Evolutionary conservation across 1,140 invertebrate genomes (phyloP).

Genomic region (Polypedilum vanderplanki): DNA sequence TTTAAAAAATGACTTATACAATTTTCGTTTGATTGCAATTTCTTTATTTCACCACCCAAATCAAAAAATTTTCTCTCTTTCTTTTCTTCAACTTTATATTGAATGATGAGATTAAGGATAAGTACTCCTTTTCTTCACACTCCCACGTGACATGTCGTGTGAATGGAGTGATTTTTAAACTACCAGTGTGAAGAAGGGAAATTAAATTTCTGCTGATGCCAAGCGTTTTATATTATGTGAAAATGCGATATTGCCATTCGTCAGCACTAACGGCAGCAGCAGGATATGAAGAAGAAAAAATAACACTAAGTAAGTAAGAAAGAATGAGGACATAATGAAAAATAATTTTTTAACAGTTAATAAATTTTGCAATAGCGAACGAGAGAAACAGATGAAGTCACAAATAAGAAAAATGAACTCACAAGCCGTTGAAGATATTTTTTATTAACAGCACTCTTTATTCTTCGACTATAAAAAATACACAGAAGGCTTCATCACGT

Average conservation of each 20-base stretch:
- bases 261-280: background rate
- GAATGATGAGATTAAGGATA: background rate
- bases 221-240: background rate
- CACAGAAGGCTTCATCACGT: background rate
- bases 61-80: background rate
- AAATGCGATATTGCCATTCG: background rate
- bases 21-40: background rate
- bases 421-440: background rate
- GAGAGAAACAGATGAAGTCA: background rate
- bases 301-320: background rate
- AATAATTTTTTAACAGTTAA: background rate
- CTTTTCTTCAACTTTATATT: background rate
- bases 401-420: constrained; percentile 2
- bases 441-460: background rate
- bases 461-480: background rate
- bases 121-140: background rate
- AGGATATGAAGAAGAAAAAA: no score
- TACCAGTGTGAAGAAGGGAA: background rate
- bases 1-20: constrained; percentile 14
- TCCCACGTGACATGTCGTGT: background rate
- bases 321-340: background rate
- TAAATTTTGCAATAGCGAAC: background rate
- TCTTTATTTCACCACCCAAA: background rate
- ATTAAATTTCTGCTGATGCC: constrained; percentile 9
- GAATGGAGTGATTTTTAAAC: background rate